Percentiles rank a stretch among this genome's conserved stretches.
phyloP scores from a whole-genome alignment of 2,888 invertebrate species.

The Spialia ferax region DNA sequence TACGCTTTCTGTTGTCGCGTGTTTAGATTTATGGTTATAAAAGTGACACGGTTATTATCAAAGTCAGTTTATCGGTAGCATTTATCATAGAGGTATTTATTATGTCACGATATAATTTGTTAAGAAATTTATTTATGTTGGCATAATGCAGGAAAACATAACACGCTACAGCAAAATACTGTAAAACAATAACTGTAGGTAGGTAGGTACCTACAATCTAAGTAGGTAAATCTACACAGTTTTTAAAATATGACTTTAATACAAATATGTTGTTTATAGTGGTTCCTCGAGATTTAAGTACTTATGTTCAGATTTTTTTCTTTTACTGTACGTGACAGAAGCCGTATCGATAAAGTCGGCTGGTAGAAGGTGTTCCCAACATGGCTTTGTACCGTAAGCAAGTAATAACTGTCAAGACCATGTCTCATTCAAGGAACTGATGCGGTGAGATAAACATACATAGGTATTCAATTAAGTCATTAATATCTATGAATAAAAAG shows the following conservation, averaged over 20 bases:
- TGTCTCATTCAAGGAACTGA: background rate
- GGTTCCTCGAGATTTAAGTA: too few relatives aligned
- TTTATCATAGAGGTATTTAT: slow-evolving; percentile 14
- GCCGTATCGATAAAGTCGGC: too few relatives aligned
- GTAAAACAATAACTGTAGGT: background rate
- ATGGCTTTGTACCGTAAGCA: background rate
- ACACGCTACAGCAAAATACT: background rate
- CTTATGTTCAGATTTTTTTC: too few relatives aligned
- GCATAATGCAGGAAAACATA: background rate
- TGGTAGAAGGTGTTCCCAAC: too few relatives aligned
- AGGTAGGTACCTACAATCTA: too few relatives aligned
- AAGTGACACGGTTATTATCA: slow-evolving; percentile 13
- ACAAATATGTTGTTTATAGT: too few relatives aligned
- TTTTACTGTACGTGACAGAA: too few relatives aligned
- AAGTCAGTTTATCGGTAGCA: slow-evolving; percentile 1
- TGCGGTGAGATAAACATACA: background rate
- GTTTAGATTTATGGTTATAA: slow-evolving; percentile 18
- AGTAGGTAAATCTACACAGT: too few relatives aligned
- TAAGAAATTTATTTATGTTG: background rate
- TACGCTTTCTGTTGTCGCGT: slow-evolving; percentile 15
- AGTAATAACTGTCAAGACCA: background rate
- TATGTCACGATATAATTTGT: slow-evolving; percentile 1
- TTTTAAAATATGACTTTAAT: too few relatives aligned
- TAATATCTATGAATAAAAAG: too few relatives aligned
- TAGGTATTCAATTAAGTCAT: too few relatives aligned